These are phyloP conservation scores for Drosophila tsacasi DNA, from an alignment of 1,140 invertebrate species.

Conservation along the genomic window DNA sequence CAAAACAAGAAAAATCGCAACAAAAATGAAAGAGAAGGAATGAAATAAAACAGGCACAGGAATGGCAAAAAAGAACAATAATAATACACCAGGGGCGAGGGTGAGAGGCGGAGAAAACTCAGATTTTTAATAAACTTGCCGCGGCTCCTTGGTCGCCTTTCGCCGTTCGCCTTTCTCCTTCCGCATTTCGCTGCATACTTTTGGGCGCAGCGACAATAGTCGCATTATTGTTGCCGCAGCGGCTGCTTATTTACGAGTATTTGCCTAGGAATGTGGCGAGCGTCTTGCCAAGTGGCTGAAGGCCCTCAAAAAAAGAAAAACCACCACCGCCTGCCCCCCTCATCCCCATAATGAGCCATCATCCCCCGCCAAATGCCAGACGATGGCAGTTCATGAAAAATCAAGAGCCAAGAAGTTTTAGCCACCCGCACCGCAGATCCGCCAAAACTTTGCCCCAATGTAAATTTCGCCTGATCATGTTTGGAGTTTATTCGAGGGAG, in stretches of 20 bases:
- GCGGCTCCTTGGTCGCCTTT: constrained; percentile 30
- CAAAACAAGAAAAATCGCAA: constrained; percentile 23
- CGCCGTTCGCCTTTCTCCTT: constrained; percentile 8
- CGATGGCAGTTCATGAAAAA: constrained; percentile 74
- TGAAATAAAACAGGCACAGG: constrained; percentile 47
- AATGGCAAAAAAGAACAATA: constrained; percentile 51
- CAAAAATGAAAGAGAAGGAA: constrained; percentile 32
- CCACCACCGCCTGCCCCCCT: background rate
- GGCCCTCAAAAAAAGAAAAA: constrained; percentile 20
- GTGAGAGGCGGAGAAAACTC: constrained; percentile 33
- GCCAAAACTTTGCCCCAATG: constrained; percentile 51
- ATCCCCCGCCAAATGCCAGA: constrained; percentile 46
- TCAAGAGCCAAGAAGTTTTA: constrained; percentile 70
- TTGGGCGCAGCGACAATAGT: constrained; percentile 55
- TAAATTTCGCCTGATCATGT: constrained; percentile 51
- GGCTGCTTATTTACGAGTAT: constrained; percentile 73
- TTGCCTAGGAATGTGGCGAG: constrained; percentile 74
- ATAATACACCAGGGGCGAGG: constrained; percentile 54
- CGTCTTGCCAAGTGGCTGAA: constrained; percentile 66
- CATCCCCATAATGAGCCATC: constrained; percentile 70
- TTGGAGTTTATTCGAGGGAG: constrained; percentile 41
- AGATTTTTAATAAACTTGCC: constrained; percentile 81
- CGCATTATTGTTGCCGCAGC: constrained; percentile 40
- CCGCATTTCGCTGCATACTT: constrained; percentile 62
- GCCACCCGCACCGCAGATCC: constrained; percentile 23